Evolutionary conservation across 2,888 invertebrate genomes (phyloP).

Genomic region (Cryptocheilus praepositus): DNA sequence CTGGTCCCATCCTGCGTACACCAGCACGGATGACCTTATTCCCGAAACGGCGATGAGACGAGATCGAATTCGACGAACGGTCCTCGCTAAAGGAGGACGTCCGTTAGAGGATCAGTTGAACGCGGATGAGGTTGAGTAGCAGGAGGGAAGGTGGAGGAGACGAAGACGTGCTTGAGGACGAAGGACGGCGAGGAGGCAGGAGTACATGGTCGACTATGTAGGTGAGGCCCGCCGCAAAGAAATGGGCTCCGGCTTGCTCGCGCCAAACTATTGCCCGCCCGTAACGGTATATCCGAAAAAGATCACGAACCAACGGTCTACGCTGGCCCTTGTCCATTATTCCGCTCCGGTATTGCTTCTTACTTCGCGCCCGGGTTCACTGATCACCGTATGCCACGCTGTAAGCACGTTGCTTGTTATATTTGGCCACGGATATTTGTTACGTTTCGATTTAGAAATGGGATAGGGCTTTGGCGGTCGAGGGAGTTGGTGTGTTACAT

Average conservation of each 20-base stretch:
- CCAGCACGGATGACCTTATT: slow-evolving; percentile 33
- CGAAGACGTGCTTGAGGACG: slow-evolving; percentile 13
- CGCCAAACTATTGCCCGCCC: slow-evolving; percentile 50
- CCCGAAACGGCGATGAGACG: slow-evolving; percentile 25
- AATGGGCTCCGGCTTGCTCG: slow-evolving; percentile 42
- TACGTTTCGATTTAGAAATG: too few species aligned
- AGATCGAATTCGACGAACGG: slow-evolving; percentile 29
- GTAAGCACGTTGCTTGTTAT: too few species aligned
- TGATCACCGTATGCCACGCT: too few species aligned
- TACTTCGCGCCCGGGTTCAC: slow-evolving; percentile 2
- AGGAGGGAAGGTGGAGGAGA: slow-evolving; percentile 2
- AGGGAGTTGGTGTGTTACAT: too few species aligned
- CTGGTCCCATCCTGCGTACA: neutral
- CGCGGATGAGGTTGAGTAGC: slow-evolving; percentile 6
- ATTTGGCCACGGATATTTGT: too few species aligned
- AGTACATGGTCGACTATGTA: slow-evolving; percentile 18
- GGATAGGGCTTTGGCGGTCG: too few species aligned
- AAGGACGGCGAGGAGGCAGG: slow-evolving; percentile 12
- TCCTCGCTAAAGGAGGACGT: slow-evolving; percentile 32
- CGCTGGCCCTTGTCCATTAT: slow-evolving; percentile 31
- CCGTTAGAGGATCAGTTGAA: slow-evolving; percentile 29
- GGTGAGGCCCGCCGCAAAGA: slow-evolving; percentile 30
- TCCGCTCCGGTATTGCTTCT: neutral
- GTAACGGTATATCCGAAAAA: slow-evolving; percentile 47
- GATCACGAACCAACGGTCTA: slow-evolving; percentile 15